These are phyloP conservation scores for Brienomyrus brachyistius DNA, from an alignment of 2,113 vertebrate genomes.

Conservation along the genomic window DNA sequence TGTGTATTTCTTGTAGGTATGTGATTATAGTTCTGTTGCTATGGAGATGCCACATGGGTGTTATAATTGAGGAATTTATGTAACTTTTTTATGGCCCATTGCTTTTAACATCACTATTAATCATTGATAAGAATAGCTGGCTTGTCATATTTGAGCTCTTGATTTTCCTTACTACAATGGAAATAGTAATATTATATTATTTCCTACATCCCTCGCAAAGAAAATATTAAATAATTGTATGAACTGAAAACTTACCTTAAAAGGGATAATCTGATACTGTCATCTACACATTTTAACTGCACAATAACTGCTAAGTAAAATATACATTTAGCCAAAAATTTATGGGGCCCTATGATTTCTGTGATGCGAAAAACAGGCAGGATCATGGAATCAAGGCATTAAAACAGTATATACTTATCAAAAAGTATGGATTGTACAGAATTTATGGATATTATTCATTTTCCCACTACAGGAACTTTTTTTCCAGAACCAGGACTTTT, in stretches of 20 bases:
- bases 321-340: background rate
- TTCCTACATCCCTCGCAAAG: background rate
- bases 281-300: background rate
- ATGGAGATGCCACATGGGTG: conserved; percentile 15
- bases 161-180: background rate
- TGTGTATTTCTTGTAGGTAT: conserved; percentile 33
- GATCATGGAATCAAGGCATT: background rate
- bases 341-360: background rate
- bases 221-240: background rate
- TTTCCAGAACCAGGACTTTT: background rate
- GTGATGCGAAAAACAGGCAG: background rate
- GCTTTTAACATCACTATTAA: background rate
- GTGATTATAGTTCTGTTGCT: conserved; percentile 38
- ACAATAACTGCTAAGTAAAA: background rate
- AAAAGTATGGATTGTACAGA: background rate
- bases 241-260: background rate
- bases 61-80: background rate
- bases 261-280: background rate
- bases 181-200: background rate
- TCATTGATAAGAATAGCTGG: background rate
- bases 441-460: background rate
- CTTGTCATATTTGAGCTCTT: conserved; percentile 2
- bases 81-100: background rate
- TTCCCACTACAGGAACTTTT: background rate
- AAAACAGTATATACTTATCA: background rate